These are phyloP conservation scores for Lineus longissimus DNA, from an alignment of 1,140 invertebrate genomes.

Conservation along the genomic window DNA sequence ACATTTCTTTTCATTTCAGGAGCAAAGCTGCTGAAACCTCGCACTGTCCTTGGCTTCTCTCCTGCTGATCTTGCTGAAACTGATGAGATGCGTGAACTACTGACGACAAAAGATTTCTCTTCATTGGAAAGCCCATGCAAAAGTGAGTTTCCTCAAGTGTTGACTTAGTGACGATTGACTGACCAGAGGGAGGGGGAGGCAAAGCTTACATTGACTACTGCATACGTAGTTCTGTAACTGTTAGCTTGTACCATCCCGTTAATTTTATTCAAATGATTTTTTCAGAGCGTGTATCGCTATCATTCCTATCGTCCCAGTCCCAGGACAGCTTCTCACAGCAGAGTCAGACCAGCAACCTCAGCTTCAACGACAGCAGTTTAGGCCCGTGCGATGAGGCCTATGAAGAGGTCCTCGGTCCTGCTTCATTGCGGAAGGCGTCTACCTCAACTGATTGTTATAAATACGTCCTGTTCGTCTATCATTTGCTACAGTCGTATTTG, in stretches of 20 bases:
- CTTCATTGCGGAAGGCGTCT: background rate
- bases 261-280: no score
- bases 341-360: background rate
- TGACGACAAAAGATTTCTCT: background rate
- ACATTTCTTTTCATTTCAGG: background rate
- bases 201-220: no score
- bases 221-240: no score
- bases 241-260: no score
- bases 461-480: background rate
- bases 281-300: background rate
- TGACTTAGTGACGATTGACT: no score
- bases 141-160: no score
- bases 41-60: background rate
- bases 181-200: no score
- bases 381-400: background rate
- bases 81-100: conserved; percentile 1
- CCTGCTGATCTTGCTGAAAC: background rate
- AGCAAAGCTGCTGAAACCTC: background rate
- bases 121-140: background rate
- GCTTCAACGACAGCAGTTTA: background rate
- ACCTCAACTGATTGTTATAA: background rate
- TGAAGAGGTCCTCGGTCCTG: background rate
- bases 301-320: background rate
- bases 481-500: background rate
- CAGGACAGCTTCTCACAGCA: background rate